Conservation (phyloP, 2,797 vertebrate genomes). For the Rhadinocentrus ornatus region DNA sequence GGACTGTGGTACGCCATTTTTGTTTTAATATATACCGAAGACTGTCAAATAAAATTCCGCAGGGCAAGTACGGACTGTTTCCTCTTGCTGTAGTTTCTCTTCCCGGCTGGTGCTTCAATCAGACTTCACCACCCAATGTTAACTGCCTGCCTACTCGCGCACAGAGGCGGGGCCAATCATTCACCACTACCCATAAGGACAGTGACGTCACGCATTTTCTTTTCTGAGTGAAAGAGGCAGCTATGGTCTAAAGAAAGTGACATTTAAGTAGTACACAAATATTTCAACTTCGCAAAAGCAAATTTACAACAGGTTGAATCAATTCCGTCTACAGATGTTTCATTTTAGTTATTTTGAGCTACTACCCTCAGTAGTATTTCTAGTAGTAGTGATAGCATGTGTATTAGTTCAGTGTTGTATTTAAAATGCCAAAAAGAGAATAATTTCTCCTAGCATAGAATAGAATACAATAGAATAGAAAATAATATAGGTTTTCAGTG, state of each 20-base stretch:
- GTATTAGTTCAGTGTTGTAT: too few species aligned
- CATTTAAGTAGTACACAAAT: not conserved
- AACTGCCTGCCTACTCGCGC: constrained; percentile 54
- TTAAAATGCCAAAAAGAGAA: too few species aligned
- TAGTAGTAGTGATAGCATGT: not conserved
- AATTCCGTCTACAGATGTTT: not conserved
- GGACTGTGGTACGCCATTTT: constrained; percentile 86
- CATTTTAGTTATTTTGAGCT: too few species aligned
- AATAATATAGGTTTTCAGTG: too few species aligned
- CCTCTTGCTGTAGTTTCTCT: constrained; percentile 5
- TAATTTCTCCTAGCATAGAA: too few species aligned
- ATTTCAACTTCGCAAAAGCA: not conserved
- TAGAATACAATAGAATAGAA: too few species aligned
- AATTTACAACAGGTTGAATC: not conserved
- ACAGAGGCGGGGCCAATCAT: constrained; percentile 76
- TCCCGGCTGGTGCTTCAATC: constrained; percentile 55
- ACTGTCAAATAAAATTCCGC: constrained; percentile 4
- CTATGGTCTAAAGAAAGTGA: not conserved
- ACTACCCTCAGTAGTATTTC: not conserved
- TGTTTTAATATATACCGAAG: constrained; percentile 11
- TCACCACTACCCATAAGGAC: constrained; percentile 52
- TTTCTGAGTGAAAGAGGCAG: constrained; percentile 39
- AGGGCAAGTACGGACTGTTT: constrained; percentile 14
- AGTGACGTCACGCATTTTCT: constrained; percentile 63
- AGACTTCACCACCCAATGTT: constrained; percentile 49